Base-by-base conservation (phyloP, 2,797 vertebrate species). In the Myiothlypis coronata region DNA sequence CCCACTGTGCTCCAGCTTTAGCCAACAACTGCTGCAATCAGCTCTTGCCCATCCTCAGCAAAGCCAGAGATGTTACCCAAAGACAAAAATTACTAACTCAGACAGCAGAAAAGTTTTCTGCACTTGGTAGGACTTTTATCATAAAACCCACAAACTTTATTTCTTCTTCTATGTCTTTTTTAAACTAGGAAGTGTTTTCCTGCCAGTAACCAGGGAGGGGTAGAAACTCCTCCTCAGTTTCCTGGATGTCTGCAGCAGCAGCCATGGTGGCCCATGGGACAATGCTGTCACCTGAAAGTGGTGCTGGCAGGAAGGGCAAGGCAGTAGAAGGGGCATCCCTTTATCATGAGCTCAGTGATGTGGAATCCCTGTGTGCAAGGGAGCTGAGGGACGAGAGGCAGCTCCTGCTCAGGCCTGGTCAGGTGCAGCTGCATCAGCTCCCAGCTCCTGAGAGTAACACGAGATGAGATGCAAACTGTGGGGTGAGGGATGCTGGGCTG, bases 241-340 rank as follows among this genome's bases (percentile, higher is more conserved):
- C 46, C 67, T 76, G 67, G 49, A 17, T 67, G 32, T 32, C 63
- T 87, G 89, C 80, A 81, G 64, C 57, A 50, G 18, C 11, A 19
- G 65, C 65, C 0, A 0, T 22, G 34, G 30, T 65, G 44, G 11
- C 35, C 49, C 9, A 0, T 5, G 37, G 41, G 67, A 17, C 30
- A 32, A 2, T 2, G 2, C 60, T 59, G 4, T 43, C 69, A 46
- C n/a, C 61, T 46, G 46, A 41, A 37, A 12, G 44, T 17, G 46
- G 34, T 8, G 44, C 46, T n/a, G 83, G 52, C 67, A 47, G 63
- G 77, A 88, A 57, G 35, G 80, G 39, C 39, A 50, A 75, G 91
- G n/a, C 71, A 28, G 63, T 20, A 21, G 76, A 80, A 72, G 2
- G 7, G 52, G 3, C 46, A 68, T 55, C 22, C 1, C 20, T 63